phyloP scores from a whole-genome alignment of 2,113 vertebrate genomes.

The Nycticorax nycticorax region DNA sequence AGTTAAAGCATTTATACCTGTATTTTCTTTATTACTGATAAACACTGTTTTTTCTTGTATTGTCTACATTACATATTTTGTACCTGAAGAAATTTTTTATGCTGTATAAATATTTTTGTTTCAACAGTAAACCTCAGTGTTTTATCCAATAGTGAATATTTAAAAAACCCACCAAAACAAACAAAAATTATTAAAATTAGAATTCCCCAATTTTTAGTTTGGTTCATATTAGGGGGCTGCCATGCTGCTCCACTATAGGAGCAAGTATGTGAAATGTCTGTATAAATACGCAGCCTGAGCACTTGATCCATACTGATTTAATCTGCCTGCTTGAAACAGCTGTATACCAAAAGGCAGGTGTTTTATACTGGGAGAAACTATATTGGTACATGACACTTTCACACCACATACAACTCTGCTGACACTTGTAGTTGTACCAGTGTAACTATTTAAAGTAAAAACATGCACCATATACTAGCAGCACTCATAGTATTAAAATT shows the following conservation, averaged over 20 bases:
- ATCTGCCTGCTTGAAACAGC: neutral
- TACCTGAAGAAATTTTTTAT: neutral
- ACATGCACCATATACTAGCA: neutral
- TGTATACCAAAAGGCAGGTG: neutral
- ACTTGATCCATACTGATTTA: neutral
- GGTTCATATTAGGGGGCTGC: neutral
- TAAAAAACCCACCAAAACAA: neutral
- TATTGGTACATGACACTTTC: neutral
- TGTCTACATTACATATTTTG: neutral
- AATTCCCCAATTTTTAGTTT: neutral
- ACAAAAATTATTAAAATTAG: neutral
- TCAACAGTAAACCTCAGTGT: neutral
- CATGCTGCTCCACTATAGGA: neutral
- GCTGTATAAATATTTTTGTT: neutral
- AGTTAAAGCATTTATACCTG: slow-evolving; percentile 60
- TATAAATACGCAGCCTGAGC: neutral
- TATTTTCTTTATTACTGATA: slow-evolving; percentile 74
- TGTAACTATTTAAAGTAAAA: neutral
- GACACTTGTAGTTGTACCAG: neutral
- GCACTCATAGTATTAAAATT: neutral
- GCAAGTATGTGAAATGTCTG: neutral
- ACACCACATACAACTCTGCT: neutral
- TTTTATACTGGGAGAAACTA: neutral
- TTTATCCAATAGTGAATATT: neutral
- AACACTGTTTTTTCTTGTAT: neutral